Conservation (phyloP, 1,140 invertebrate genomes). For the Trichonephila inaurata region DNA sequence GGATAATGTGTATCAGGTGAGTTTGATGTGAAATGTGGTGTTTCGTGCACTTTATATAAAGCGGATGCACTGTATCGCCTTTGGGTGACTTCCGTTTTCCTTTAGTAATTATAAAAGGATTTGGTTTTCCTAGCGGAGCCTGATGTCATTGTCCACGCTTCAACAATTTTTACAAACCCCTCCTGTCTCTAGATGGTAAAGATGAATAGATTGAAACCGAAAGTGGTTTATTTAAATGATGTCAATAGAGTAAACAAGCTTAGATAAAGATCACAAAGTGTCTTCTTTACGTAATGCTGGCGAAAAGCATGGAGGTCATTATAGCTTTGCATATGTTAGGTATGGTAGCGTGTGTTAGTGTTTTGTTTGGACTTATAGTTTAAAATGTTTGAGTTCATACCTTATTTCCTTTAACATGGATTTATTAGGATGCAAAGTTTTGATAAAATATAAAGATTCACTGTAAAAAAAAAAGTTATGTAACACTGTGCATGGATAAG, state of each 20-base stretch:
- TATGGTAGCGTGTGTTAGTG: not conserved
- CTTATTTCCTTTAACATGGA: not conserved
- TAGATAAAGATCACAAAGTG: not conserved
- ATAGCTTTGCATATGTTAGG: not conserved
- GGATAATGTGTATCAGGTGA: slow-evolving; percentile 5
- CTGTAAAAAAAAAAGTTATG: no score
- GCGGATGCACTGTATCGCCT: not conserved
- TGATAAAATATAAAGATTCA: no score
- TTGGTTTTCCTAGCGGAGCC: slow-evolving; percentile 26
- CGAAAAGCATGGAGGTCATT: not conserved
- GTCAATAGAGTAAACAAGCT: not conserved
- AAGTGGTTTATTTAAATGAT: not conserved
- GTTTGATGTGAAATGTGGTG: not conserved
- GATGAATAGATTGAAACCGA: not conserved
- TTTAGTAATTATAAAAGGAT: slow-evolving; percentile 60
- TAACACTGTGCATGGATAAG: no score
- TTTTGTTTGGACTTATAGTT: not conserved
- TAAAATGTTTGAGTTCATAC: not conserved
- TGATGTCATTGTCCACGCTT: slow-evolving; percentile 52
- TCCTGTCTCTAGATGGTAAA: slow-evolving; percentile 12
- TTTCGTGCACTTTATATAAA: slow-evolving; percentile 51
- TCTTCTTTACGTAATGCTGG: not conserved
- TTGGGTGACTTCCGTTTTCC: slow-evolving; percentile 64
- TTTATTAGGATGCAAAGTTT: not conserved
- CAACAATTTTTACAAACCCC: not conserved